Conservation (phyloP, 1,140 invertebrate genomes). For the Aethina tumida region DNA sequence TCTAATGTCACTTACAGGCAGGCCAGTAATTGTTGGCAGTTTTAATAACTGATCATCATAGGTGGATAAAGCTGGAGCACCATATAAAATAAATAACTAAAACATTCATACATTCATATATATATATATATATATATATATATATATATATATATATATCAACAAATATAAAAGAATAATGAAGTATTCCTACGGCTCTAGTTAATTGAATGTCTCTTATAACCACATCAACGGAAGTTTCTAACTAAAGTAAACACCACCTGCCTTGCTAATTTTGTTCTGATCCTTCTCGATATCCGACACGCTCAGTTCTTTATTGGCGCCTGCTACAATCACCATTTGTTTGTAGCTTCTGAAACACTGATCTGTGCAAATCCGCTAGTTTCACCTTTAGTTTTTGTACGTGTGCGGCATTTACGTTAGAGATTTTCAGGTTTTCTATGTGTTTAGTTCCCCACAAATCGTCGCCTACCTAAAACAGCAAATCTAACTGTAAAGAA, state of each 20-base stretch:
- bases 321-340: constrained; percentile 86
- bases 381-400: constrained; percentile 41
- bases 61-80: constrained; percentile 62
- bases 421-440: constrained; percentile 52
- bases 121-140: too few relatives aligned
- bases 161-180: too few relatives aligned
- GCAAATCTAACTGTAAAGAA: too few relatives aligned
- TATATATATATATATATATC: too few relatives aligned
- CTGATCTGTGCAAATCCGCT: constrained; percentile 78
- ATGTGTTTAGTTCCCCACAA: constrained; percentile 71
- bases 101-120: constrained; percentile 9
- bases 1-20: constrained; percentile 34
- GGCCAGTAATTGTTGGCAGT: constrained; percentile 60
- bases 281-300: constrained; percentile 55
- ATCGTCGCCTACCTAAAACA: constrained; percentile 76
- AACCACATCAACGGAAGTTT: constrained; percentile 66
- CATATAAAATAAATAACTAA: constrained; percentile 68
- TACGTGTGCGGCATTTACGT: constrained; percentile 54
- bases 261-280: constrained; percentile 50
- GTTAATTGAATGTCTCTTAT: constrained; percentile 67
- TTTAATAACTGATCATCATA: constrained; percentile 53
- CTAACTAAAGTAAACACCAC: constrained; percentile 81
- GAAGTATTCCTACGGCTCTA: constrained; percentile 53
- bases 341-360: constrained; percentile 75
- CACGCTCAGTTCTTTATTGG: constrained; percentile 60